phyloP scores from a whole-genome alignment of 2,113 vertebrate genomes.

The Vidua chalybeata region DNA sequence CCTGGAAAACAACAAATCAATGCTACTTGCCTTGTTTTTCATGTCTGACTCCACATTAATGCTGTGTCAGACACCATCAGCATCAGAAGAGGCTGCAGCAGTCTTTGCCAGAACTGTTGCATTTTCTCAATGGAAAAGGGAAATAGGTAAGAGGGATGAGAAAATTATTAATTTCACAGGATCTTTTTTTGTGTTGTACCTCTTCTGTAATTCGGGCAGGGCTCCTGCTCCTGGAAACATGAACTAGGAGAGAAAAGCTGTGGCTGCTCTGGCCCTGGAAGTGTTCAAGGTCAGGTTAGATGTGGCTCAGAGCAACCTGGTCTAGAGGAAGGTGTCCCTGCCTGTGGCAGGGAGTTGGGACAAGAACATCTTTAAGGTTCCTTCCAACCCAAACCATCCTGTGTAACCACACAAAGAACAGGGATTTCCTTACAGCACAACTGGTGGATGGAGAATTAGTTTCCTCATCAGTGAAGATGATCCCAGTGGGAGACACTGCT shows the following conservation, averaged over 20 bases:
- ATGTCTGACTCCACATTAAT: constrained; percentile 55
- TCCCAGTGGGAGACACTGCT: background rate
- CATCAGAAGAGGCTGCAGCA: background rate
- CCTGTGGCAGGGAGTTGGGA: background rate
- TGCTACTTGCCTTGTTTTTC: constrained; percentile 53
- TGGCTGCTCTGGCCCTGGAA: background rate
- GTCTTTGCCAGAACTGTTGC: background rate
- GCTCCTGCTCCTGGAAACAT: background rate
- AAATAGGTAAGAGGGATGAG: background rate
- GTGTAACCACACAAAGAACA: rapidly evolving
- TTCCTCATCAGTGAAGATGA: background rate
- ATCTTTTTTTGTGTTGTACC: background rate
- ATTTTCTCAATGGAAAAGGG: background rate
- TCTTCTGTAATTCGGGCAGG: background rate
- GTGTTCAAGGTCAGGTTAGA: background rate
- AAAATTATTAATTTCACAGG: background rate
- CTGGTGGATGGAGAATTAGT: background rate
- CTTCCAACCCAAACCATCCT: background rate
- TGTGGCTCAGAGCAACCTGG: background rate
- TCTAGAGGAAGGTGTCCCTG: background rate
- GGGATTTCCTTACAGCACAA: background rate
- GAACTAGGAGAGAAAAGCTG: background rate
- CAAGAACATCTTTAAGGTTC: background rate
- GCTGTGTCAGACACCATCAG: constrained; percentile 45
- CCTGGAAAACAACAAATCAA: constrained; percentile 57